Conservation (phyloP, 2,888 invertebrate genomes). For the Brenthis ino region DNA sequence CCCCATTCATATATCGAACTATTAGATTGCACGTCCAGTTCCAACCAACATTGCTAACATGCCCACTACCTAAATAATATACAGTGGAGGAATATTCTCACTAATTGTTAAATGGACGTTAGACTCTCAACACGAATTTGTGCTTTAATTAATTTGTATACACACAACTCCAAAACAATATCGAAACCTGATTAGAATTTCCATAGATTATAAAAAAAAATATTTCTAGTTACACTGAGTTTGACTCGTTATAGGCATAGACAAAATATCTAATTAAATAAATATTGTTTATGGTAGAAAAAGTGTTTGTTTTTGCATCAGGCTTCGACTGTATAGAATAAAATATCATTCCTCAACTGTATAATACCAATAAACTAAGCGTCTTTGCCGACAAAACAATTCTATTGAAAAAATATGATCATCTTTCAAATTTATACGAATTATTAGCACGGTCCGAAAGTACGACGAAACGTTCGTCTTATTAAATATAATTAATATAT, state of each 20-base stretch:
- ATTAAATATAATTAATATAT: constrained; percentile 21
- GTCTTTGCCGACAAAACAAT: constrained; percentile 56
- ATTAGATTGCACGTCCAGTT: constrained; percentile 36
- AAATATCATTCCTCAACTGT: constrained; percentile 64
- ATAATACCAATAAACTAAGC: constrained; percentile 62
- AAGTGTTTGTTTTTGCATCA: constrained; percentile 26
- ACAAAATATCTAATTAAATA: constrained; percentile 6
- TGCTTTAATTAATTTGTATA: constrained; percentile 24
- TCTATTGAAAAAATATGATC: constrained; percentile 65
- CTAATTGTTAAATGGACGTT: constrained; percentile 75
- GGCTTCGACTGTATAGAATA: constrained; percentile 34
- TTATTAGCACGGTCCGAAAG: constrained; percentile 29
- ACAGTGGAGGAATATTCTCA: constrained; percentile 74
- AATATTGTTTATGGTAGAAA: background rate
- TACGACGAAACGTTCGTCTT: constrained; percentile 19
- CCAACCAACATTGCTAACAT: constrained; percentile 54
- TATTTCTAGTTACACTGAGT: too few species aligned
- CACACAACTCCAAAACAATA: constrained; percentile 30
- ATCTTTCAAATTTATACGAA: constrained; percentile 46
- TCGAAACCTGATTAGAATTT: constrained; percentile 31
- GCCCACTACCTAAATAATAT: constrained; percentile 69
- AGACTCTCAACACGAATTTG: constrained; percentile 48
- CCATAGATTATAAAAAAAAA: background rate
- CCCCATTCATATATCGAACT: constrained; percentile 19
- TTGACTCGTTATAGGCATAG: background rate